Percentiles rank a stretch among this genome's conserved stretches.
Conservation (phyloP, 2,797 vertebrate species). For the Echiichthys vipera region DNA sequence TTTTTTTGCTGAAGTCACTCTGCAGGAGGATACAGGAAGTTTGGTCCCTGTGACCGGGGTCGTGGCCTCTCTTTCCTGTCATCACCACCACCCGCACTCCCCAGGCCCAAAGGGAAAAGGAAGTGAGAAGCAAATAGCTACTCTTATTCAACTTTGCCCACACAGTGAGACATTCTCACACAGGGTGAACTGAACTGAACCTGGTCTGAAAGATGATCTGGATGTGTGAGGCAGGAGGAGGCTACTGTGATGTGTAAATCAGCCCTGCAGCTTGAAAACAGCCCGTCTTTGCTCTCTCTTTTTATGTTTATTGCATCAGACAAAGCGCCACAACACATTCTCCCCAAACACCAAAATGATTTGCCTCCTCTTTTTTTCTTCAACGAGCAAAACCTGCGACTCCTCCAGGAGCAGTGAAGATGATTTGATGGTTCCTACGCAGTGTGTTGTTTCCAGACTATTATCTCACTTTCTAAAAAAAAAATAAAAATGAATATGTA, state of each 20-base stretch:
- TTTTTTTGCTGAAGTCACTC: slow-evolving; percentile 57
- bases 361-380: not conserved
- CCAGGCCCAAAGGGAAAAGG: slow-evolving; percentile 47
- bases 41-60: slow-evolving; percentile 47
- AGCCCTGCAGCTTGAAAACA: not conserved
- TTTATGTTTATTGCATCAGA: slow-evolving; percentile 13
- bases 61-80: slow-evolving; percentile 64
- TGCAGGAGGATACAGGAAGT: slow-evolving; percentile 62
- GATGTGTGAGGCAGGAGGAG: not conserved
- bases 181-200: not conserved
- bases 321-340: slow-evolving; percentile 5
- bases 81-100: slow-evolving; percentile 32
- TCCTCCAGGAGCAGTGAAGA: not conserved
- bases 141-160: slow-evolving; percentile 36
- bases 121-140: slow-evolving; percentile 57
- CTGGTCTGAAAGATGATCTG: not conserved
- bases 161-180: not conserved
- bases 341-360: slow-evolving; percentile 12
- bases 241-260: not conserved
- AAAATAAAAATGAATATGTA: too few relatives aligned
- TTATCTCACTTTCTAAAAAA: too few relatives aligned
- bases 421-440: too few relatives aligned
- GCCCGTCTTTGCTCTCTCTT: not conserved
- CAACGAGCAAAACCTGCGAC: not conserved
- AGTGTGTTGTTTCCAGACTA: too few relatives aligned